Conservation (phyloP, 2,888 invertebrate species). For the Oscheius sp. region DNA sequence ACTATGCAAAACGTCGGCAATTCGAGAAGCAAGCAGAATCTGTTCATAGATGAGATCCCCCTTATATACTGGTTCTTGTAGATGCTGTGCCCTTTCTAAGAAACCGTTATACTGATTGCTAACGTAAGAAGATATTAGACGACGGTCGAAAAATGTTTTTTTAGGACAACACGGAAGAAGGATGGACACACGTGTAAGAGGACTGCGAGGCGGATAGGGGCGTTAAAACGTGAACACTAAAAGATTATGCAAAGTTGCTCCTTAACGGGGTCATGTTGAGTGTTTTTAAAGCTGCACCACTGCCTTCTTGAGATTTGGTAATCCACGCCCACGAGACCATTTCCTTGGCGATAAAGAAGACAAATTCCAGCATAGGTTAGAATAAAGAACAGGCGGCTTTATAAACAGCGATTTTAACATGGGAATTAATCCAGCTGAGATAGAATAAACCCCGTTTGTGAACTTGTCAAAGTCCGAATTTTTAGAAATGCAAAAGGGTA, state of each 20-base stretch:
- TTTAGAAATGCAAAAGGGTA: no score
- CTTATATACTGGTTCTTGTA: no score
- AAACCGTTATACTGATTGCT: no score
- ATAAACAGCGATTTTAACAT: no score
- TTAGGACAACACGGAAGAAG: not conserved
- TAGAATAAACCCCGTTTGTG: no score
- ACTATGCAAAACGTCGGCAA: conserved; percentile 4
- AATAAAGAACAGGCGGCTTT: no score
- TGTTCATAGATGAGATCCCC: not conserved
- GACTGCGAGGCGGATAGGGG: not conserved
- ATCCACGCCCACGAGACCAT: conserved; percentile 15
- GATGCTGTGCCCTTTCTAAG: no score
- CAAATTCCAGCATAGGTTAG: no score
- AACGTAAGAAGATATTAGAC: no score
- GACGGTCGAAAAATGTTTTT: not conserved
- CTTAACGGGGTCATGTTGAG: not conserved
- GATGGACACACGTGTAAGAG: not conserved
- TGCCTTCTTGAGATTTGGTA: conserved; percentile 8
- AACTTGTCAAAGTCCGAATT: no score
- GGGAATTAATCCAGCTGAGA: no score
- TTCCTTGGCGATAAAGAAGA: not conserved
- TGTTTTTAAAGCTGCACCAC: conserved; percentile 21
- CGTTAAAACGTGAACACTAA: not conserved
- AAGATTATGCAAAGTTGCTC: conserved; percentile 10
- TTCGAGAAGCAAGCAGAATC: not conserved